These are phyloP conservation scores for Trematomus bernacchii DNA, from an alignment of 2,797 vertebrate genomes.

Conservation along the genomic window DNA sequence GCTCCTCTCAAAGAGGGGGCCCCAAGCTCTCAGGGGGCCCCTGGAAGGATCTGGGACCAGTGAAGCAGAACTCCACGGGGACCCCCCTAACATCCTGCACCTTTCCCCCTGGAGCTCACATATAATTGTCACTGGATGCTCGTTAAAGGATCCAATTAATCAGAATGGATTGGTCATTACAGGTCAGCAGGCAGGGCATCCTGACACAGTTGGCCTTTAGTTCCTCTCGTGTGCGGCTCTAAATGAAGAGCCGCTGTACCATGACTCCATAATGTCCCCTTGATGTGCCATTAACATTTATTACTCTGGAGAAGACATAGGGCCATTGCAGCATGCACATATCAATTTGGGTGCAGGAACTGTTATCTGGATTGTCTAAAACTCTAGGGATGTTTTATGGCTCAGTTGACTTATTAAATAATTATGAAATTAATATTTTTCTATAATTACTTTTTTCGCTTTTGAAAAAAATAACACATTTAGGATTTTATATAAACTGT, in stretches of 20 bases:
- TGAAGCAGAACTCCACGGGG: constrained; percentile 62
- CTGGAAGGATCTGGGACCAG: constrained; percentile 77
- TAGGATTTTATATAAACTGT: neutral
- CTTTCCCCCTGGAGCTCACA: constrained; percentile 85
- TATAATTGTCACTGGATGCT: constrained; percentile 91
- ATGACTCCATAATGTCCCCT: constrained; percentile 82
- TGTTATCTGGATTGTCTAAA: neutral
- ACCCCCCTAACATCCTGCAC: constrained; percentile 74
- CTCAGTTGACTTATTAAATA: neutral
- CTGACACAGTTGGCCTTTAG: constrained; percentile 89
- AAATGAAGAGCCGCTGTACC: constrained; percentile 91
- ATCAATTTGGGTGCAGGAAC: neutral
- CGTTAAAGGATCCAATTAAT: constrained; percentile 93
- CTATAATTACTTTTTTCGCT: neutral
- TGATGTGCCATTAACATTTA: constrained; percentile 76
- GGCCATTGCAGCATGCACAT: constrained; percentile 9
- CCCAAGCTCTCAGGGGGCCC: constrained; percentile 64
- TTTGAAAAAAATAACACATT: neutral
- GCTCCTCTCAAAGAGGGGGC: constrained; percentile 75
- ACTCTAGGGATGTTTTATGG: neutral
- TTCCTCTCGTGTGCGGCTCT: constrained; percentile 85
- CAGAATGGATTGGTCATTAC: constrained; percentile 90
- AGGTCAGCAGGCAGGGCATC: constrained; percentile 89
- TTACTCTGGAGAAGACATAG: constrained; percentile 38
- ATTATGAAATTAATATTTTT: neutral